Conservation (phyloP, 1,140 invertebrate genomes). For the Polypedilum vanderplanki region DNA sequence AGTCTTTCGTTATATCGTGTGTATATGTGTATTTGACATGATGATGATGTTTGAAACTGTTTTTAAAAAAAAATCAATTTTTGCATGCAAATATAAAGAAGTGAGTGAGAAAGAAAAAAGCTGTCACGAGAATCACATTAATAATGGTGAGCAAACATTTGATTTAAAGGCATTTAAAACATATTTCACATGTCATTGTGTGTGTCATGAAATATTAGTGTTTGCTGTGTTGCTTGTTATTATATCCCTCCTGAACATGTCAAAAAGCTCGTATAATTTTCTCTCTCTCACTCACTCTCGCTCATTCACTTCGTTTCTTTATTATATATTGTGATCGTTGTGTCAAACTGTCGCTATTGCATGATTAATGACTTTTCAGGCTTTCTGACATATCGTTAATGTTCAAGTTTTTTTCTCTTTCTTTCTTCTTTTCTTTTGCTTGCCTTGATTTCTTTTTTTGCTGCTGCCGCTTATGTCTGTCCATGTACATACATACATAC, state of each 20-base stretch:
- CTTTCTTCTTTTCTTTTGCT: not conserved
- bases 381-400: conserved; percentile 23
- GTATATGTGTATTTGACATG: no score
- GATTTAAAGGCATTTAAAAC: conserved; percentile 28
- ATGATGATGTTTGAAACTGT: no score
- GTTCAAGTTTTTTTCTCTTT: not conserved
- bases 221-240: not conserved
- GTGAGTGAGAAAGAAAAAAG: no score
- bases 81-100: no score
- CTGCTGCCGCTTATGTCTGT: no score
- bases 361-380: conserved; percentile 25
- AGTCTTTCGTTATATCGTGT: no score
- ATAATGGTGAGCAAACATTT: conserved; percentile 28
- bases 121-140: conserved; percentile 1
- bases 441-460: not conserved
- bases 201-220: conserved; percentile 27
- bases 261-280: not conserved
- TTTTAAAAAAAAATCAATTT: no score
- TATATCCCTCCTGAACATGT: conserved; percentile 14
- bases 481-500: no score
- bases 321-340: conserved; percentile 23
- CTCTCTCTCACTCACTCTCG: not conserved
- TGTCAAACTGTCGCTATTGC: conserved; percentile 28
- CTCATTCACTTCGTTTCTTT: not conserved
- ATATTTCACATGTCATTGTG: conserved; percentile 24